Percentiles rank a stretch among this genome's conserved stretches.
Conservation (phyloP, 1,140 invertebrate species). For the Scaptodrosophila lebanonensis region DNA sequence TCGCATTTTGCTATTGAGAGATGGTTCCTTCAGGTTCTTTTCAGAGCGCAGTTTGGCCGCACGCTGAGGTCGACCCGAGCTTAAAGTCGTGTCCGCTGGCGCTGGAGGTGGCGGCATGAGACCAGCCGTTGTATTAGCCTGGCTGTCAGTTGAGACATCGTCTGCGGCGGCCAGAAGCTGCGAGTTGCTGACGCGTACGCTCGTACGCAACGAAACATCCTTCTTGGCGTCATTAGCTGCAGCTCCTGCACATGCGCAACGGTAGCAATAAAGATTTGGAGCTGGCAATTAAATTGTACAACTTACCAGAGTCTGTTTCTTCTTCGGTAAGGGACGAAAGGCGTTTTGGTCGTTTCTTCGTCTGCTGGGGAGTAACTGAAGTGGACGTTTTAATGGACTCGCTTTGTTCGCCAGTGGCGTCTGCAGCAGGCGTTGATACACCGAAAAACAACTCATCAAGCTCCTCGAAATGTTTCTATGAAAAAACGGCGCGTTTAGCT, state of each 20-base stretch:
- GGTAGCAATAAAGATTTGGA: neutral
- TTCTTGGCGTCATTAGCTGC: neutral
- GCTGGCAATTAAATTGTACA: neutral
- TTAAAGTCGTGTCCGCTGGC: constrained; percentile 39
- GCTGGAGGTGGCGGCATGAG: constrained; percentile 63
- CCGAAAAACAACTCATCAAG: constrained; percentile 54
- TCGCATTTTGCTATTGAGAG: constrained; percentile 45
- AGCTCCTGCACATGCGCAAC: constrained; percentile 1
- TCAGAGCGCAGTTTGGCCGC: constrained; percentile 60
- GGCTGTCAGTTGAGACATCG: neutral
- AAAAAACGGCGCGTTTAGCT: neutral
- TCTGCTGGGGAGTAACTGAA: constrained; percentile 61
- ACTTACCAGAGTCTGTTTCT: constrained; percentile 38
- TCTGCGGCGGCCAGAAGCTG: constrained; percentile 55
- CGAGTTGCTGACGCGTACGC: constrained; percentile 47
- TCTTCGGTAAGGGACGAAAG: constrained; percentile 44
- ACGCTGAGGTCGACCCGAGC: constrained; percentile 49
- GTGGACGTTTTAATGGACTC: neutral
- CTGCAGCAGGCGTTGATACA: neutral
- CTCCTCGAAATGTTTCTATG: constrained; percentile 46
- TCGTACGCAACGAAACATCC: constrained; percentile 12
- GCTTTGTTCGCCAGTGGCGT: constrained; percentile 1
- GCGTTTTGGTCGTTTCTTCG: constrained; percentile 64
- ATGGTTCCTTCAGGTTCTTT: constrained; percentile 55
- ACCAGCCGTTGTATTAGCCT: constrained; percentile 32